Percentiles rank a stretch among this genome's conserved stretches.
These are phyloP conservation scores for Nysson spinosus DNA, from an alignment of 2,888 invertebrate genomes.

Conservation along the genomic window DNA sequence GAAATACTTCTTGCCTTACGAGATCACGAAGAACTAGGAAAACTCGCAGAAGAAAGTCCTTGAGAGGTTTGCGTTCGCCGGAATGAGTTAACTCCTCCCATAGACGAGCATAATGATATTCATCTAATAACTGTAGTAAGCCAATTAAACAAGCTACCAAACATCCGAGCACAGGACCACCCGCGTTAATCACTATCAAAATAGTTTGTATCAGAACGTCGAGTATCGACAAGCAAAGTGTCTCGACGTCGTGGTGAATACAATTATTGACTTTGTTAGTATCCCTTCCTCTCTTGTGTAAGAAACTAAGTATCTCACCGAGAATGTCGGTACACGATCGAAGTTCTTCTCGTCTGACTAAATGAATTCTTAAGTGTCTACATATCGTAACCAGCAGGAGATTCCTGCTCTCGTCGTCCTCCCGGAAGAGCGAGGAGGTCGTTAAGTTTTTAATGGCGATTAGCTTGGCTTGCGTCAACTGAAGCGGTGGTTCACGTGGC, in stretches of 20 bases:
- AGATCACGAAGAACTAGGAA: slow-evolving; percentile 89
- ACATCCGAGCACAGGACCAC: slow-evolving; percentile 86
- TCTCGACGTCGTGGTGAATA: slow-evolving; percentile 89
- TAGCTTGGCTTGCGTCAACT: slow-evolving; percentile 88
- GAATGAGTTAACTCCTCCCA: slow-evolving; percentile 87
- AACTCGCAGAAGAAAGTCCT: slow-evolving; percentile 91
- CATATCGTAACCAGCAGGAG: slow-evolving; percentile 90
- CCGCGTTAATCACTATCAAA: slow-evolving; percentile 88
- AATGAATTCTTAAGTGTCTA: slow-evolving; percentile 89
- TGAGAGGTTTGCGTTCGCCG: slow-evolving; percentile 86
- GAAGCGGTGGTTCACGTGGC: slow-evolving; percentile 83
- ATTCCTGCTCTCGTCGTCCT: slow-evolving; percentile 89
- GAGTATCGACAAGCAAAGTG: slow-evolving; percentile 87
- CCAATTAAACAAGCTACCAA: slow-evolving; percentile 93
- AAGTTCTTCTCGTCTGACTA: slow-evolving; percentile 89
- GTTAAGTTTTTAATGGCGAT: slow-evolving; percentile 90
- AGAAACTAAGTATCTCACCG: slow-evolving; percentile 87
- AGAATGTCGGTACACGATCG: slow-evolving; percentile 91
- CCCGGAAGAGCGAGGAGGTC: slow-evolving; percentile 83
- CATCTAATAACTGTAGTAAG: slow-evolving; percentile 90
- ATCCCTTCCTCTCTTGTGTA: slow-evolving; percentile 80
- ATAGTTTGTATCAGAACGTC: slow-evolving; percentile 93
- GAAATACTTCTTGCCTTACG: slow-evolving; percentile 88
- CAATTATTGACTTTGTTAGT: slow-evolving; percentile 81
- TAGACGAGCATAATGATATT: slow-evolving; percentile 90